Percentiles rank a stretch among this genome's conserved stretches.
phyloP scores from a whole-genome alignment of 2,888 invertebrate genomes.

The Biston betularia region DNA sequence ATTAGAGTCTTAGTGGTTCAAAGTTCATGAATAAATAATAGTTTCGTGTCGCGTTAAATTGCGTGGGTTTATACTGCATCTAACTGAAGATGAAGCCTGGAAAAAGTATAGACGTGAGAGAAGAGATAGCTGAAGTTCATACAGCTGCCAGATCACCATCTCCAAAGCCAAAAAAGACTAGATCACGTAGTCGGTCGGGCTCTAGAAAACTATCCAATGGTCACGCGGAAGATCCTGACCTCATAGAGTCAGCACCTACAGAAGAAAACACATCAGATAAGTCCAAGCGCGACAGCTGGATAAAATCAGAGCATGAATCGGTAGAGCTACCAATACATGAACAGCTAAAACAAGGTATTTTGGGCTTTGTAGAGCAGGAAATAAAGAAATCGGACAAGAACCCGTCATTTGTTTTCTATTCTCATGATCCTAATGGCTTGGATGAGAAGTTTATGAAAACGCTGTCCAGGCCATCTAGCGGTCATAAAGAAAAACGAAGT shows the following conservation, averaged over 20 bases:
- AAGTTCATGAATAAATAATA: constrained; percentile 29
- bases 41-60: constrained; percentile 36
- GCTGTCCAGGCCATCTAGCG: constrained; percentile 78
- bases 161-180: constrained; percentile 69
- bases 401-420: constrained; percentile 81
- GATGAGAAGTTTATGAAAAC: constrained; percentile 80
- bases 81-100: constrained; percentile 73
- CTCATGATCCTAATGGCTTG: constrained; percentile 79
- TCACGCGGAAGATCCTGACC: constrained; percentile 56
- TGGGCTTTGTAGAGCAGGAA: constrained; percentile 83
- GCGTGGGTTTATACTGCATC: constrained; percentile 49
- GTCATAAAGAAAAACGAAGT: constrained; percentile 80
- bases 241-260: constrained; percentile 47
- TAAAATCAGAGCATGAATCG: constrained; percentile 83
- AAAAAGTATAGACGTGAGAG: constrained; percentile 69
- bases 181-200: constrained; percentile 68
- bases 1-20: constrained; percentile 5
- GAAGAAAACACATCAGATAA: constrained; percentile 64
- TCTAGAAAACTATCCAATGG: constrained; percentile 78
- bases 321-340: constrained; percentile 87
- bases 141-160: constrained; percentile 75
- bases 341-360: constrained; percentile 82
- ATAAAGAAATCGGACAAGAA: constrained; percentile 82
- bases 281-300: constrained; percentile 79
- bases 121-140: constrained; percentile 81